A percentile compares a stretch with the other conserved stretches of the same genome.
Conservation (phyloP, 2,888 invertebrate species). For the Tipula confusa region DNA sequence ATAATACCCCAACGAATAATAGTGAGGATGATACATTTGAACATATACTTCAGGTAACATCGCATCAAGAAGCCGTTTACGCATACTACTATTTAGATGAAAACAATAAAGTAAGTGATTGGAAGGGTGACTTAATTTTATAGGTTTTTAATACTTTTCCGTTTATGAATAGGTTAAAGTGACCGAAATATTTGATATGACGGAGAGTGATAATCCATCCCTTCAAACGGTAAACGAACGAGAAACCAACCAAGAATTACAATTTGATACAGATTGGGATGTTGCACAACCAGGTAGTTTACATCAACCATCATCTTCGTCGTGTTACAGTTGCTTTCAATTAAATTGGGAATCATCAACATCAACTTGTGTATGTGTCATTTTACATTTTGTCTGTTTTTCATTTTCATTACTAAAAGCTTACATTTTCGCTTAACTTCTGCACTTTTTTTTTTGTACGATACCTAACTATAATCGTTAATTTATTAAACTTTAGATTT, state of each 20-base stretch:
- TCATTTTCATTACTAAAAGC: constrained; percentile 16
- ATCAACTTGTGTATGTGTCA: constrained; percentile 32
- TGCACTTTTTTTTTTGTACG: not conserved
- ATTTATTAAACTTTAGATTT: not conserved
- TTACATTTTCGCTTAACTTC: not conserved
- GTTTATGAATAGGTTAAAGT: constrained; percentile 62
- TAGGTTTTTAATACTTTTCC: constrained; percentile 4
- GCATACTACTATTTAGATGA: constrained; percentile 89
- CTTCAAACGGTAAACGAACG: constrained; percentile 60
- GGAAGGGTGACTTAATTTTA: not conserved
- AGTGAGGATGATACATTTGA: constrained; percentile 61
- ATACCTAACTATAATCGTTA: not conserved
- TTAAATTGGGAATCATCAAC: constrained; percentile 33
- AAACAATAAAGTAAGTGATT: constrained; percentile 64
- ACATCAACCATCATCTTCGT: constrained; percentile 28
- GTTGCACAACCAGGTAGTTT: constrained; percentile 27
- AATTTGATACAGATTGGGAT: constrained; percentile 58
- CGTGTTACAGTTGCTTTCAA: constrained; percentile 31
- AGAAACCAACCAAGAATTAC: constrained; percentile 58
- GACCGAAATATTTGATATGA: constrained; percentile 85
- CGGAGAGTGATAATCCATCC: constrained; percentile 65
- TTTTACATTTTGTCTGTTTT: not conserved
- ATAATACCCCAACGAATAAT: not conserved
- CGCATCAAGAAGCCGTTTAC: constrained; percentile 80
- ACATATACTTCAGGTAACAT: constrained; percentile 69